Base-by-base conservation (phyloP, 2,797 vertebrate species). In the Sarcoramphus papa region DNA sequence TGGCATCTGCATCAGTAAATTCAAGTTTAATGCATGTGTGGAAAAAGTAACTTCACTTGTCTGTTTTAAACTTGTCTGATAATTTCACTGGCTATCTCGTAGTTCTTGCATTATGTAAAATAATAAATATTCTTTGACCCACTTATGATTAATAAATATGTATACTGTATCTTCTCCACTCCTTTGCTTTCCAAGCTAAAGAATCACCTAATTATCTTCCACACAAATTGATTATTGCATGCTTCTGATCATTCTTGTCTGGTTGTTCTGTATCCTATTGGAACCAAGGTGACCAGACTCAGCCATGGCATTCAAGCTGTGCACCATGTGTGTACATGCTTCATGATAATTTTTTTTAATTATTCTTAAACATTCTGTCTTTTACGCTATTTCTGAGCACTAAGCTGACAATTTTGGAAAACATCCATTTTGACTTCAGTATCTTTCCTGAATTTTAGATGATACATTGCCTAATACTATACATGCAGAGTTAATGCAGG, bases 261-360 rank as follows among this genome's bases (percentile, higher is more conserved):
- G 31, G 5, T 33, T 85, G 23, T 89, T 91, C 23, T 85, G 0
- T 72, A 19, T 60, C 12, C 30, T 78, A 0, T 67, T 87, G 41
- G 15, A 89, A 21, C 28, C 15, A 53, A n/a, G 31, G 18, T 64
- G 54, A 41, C 50, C 41, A 68, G n/a, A 60, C 20, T 78, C 5
- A 6, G 12, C 45, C 7, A 1, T 72, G 57, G 14, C 13, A 56
- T 76, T 92, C 78, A 60, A n/a, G 21, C 19, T 56, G 50, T 76
- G 21, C 45, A 62, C 57, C 0, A 0, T 56, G 12, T 70, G 27
- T 53, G 9, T 62, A 41, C 50, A 27, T 47, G 37, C 9, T 75
- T 82, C 22, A 13, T 37, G 33, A 35, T 56, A 28, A 22, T 2
- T 48, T 78, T 64, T 43, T 73, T 70, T 88, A n/a, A 9, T 70